These are phyloP conservation scores for Serripes groenlandicus DNA, from an alignment of 2,888 invertebrate species.

Conservation along the genomic window DNA sequence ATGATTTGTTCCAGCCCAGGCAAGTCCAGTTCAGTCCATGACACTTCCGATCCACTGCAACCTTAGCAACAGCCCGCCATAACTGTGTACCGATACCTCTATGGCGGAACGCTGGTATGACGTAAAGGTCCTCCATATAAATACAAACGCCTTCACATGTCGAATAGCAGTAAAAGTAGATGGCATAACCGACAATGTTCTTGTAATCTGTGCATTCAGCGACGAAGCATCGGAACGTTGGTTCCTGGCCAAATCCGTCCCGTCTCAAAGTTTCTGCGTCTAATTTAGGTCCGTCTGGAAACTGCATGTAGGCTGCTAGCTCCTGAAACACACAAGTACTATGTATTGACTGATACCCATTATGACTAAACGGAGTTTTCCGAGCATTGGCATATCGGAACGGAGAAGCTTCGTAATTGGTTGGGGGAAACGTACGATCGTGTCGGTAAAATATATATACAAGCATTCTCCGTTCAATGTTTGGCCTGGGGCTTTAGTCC, in stretches of 20 bases:
- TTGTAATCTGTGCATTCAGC: conserved; percentile 85
- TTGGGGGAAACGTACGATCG: not conserved
- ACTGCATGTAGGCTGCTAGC: conserved; percentile 72
- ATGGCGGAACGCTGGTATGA: conserved; percentile 90
- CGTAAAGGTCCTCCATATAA: conserved; percentile 95
- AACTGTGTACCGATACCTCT: conserved; percentile 90
- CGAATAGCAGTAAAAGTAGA: conserved; percentile 94
- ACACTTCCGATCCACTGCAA: conserved; percentile 62
- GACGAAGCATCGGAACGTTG: conserved; percentile 91
- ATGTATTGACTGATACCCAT: not conserved
- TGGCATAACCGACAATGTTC: conserved; percentile 91
- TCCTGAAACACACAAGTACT: conserved; percentile 63
- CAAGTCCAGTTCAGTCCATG: conserved; percentile 64
- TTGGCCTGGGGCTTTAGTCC: no score
- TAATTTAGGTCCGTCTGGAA: conserved; percentile 73
- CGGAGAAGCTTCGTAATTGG: not conserved
- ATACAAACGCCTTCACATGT: conserved; percentile 94
- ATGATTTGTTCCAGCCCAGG: conserved; percentile 37
- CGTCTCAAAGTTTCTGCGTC: conserved; percentile 89
- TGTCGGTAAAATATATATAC: no score
- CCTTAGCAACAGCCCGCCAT: conserved; percentile 90
- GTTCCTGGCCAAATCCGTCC: conserved; percentile 91
- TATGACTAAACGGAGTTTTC: not conserved
- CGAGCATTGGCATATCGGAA: not conserved
- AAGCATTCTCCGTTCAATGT: no score